Evolutionary conservation across 2,113 vertebrate genomes (phyloP), one percentile per base, ranked within the genome.

Genomic region (Psilopsiagon aymara): DNA sequence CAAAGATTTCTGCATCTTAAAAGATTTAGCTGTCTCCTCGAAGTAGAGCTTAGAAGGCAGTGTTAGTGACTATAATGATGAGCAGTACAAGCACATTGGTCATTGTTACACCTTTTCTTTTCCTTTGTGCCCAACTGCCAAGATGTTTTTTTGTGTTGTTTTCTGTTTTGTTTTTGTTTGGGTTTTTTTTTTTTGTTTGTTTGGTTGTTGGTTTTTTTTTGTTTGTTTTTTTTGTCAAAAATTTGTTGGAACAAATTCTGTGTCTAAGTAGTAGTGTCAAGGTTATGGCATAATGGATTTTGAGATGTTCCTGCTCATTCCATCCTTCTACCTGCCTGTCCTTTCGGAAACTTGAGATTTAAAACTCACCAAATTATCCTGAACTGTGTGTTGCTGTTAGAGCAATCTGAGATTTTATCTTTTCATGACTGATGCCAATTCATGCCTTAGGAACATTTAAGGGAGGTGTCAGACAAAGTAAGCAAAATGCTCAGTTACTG

Each of bases 41-140:
- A 77, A 68, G 24, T 18, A 47, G 64, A 10, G 7, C 18, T 63
- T 73, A 29, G 25, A 60, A 73, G 25, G n/a, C 1, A 6, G 15
- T 68, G 12, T 11, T 47, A 59, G 17, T 43, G 51, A 68, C 17
- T 52, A 0, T 66, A 57, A 37, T 25, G 18, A 35, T 59, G 59
- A 81, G 9, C 37, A 63, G 31, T 19, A 16, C 23, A 55, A 82
- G 62, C 67, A 13, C 51, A 75, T 79, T 39, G 17, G 44, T 70
- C 7, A 3, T 75, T 0, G 2, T 66, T 53, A 60, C 1, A 2
- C n/a, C 8, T 51, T 14, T 41, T 68, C n/a, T 49, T 29, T 25
- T 13, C 4, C 39, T 69, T 78, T 55, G 10, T 51, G 14, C n/a
- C 31, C 13, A 53, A 41, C 11, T 41, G 39, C 5, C 13, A 53